phyloP scores from a whole-genome alignment of 2,113 vertebrate genomes.

The Actenoides lindsayi region DNA sequence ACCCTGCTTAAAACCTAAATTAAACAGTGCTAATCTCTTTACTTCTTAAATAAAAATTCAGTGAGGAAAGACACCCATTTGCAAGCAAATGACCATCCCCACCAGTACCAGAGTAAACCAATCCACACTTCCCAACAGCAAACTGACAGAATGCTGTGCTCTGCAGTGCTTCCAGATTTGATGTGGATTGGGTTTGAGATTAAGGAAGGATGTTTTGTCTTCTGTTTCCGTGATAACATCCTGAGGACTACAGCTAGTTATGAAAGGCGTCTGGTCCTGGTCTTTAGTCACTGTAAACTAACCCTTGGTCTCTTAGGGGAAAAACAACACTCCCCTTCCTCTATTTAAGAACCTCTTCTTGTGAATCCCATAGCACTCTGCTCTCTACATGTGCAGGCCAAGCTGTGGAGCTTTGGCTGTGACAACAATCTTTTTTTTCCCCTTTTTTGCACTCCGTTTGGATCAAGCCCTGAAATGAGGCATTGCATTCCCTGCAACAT shows the following conservation, averaged over 20 bases:
- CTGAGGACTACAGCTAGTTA: slow-evolving; percentile 27
- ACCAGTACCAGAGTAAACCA: neutral
- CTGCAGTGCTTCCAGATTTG: neutral
- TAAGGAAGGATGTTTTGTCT: slow-evolving; percentile 73
- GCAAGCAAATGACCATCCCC: neutral
- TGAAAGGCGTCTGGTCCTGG: neutral
- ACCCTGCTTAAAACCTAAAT: neutral
- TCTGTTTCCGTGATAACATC: slow-evolving; percentile 69
- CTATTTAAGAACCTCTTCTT: slow-evolving; percentile 28
- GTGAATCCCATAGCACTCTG: neutral
- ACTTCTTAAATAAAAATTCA: neutral
- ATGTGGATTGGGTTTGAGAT: slow-evolving; percentile 11
- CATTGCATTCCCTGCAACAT: neutral
- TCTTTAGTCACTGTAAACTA: slow-evolving; percentile 24
- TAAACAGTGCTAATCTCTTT: neutral
- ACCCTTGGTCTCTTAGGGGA: neutral
- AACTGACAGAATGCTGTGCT: neutral
- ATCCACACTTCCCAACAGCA: neutral
- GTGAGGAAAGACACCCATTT: neutral
- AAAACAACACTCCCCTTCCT: slow-evolving; percentile 47
- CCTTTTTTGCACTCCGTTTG: neutral
- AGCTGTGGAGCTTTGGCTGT: neutral
- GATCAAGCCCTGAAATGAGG: neutral
- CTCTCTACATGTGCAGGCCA: neutral
- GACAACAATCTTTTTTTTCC: neutral